Percentiles rank a stretch among this genome's conserved stretches.
Conservation (phyloP, 2,888 invertebrate genomes). For the Apamea sordens region DNA sequence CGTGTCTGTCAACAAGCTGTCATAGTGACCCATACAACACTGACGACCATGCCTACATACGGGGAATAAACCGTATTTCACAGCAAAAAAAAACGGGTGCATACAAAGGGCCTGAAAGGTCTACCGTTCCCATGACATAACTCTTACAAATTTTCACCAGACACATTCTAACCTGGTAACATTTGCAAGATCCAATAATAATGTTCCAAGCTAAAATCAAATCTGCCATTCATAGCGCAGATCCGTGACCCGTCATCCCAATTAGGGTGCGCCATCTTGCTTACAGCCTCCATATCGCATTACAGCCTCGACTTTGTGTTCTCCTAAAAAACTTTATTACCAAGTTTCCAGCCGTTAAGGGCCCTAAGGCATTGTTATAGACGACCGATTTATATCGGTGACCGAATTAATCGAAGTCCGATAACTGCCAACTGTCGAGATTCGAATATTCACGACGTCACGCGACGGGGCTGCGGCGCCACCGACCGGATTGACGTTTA, state of each 20-base stretch:
- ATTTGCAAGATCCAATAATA: neutral
- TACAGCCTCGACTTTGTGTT: neutral
- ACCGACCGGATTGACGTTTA: constrained; percentile 28
- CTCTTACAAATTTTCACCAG: neutral
- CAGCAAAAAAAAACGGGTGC: neutral
- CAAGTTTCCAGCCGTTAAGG: neutral
- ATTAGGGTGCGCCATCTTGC: neutral
- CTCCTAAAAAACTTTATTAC: constrained; percentile 7
- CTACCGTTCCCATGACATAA: neutral
- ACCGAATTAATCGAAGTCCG: constrained; percentile 28
- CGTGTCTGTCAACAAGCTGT: neutral
- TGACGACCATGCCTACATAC: neutral
- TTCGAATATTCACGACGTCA: constrained; percentile 13
- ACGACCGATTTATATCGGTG: constrained; percentile 17
- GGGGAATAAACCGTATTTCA: neutral
- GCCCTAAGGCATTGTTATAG: constrained; percentile 9
- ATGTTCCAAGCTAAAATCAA: neutral
- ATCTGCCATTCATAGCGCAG: neutral
- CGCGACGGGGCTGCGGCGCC: neutral
- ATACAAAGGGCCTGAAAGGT: neutral
- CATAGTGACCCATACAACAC: neutral
- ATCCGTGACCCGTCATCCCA: neutral
- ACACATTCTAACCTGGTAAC: neutral
- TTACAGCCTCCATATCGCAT: neutral
- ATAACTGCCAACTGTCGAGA: constrained; percentile 33